A percentile compares a stretch with the other conserved stretches of the same genome.
Conservation (phyloP, 2,888 invertebrate genomes). For the Tanypteryx hageni region DNA sequence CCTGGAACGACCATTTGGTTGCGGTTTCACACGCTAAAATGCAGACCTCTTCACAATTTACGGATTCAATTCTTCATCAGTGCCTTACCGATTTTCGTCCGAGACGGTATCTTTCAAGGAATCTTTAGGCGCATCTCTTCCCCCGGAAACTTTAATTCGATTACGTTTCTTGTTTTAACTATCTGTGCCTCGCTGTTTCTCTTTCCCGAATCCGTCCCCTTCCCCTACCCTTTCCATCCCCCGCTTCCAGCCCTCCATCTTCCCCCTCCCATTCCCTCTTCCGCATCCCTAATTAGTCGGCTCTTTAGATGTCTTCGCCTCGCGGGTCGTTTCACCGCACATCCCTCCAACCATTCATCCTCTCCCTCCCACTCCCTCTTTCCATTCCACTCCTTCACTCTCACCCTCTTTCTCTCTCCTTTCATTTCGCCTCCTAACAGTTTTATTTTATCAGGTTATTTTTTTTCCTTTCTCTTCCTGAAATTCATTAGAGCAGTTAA, state of each 20-base stretch:
- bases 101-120: no score
- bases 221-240: background rate
- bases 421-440: background rate
- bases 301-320: conserved; percentile 45
- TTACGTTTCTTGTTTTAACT: background rate
- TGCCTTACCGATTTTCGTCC: no score
- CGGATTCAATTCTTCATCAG: background rate
- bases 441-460: background rate
- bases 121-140: background rate
- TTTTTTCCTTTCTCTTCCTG: background rate
- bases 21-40: no score
- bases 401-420: background rate
- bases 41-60: no score
- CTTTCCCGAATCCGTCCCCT: background rate
- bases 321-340: conserved; percentile 45
- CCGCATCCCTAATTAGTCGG: conserved; percentile 55
- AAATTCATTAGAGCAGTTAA: background rate
- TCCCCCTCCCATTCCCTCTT: background rate
- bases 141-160: conserved; percentile 1
- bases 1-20: no score
- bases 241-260: background rate
- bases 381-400: background rate
- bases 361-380: background rate
- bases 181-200: background rate
- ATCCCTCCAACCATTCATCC: conserved; percentile 40